Evolutionary conservation across 2,113 vertebrate genomes (phyloP).

Genomic region (Lasiurus cinereus): DNA sequence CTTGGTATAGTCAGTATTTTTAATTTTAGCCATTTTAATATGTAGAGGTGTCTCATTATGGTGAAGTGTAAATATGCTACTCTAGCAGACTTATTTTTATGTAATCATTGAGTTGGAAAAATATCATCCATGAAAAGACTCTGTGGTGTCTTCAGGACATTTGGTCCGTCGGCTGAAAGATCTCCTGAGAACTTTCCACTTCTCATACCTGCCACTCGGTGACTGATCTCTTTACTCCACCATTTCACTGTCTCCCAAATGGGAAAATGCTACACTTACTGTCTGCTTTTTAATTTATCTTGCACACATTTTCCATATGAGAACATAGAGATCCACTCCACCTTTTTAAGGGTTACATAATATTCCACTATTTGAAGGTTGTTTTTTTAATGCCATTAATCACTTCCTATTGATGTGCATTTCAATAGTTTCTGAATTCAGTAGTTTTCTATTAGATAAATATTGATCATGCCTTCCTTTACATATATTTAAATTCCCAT

Average conservation of each 20-base stretch:
- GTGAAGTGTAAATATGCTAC: neutral
- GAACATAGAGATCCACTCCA: neutral
- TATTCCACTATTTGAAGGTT: neutral
- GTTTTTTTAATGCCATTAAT: neutral
- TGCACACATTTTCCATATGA: neutral
- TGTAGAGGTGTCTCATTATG: neutral
- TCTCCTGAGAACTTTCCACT: neutral
- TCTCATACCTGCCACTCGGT: neutral
- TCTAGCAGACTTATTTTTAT: neutral
- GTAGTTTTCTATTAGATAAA: neutral
- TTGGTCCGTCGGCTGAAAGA: neutral
- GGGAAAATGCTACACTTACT: neutral
- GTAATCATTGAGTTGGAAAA: neutral
- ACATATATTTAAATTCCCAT: neutral
- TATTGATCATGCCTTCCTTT: neutral
- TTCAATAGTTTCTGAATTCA: neutral
- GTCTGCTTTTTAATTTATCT: neutral
- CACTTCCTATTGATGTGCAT: neutral
- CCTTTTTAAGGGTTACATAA: neutral
- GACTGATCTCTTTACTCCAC: neutral
- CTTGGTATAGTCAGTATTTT: neutral
- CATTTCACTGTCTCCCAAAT: neutral
- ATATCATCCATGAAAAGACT: neutral
- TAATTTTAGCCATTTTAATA: neutral
- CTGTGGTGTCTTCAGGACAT: neutral